phyloP scores from a whole-genome alignment of 2,888 invertebrate species.

The Sialis lutaria region DNA sequence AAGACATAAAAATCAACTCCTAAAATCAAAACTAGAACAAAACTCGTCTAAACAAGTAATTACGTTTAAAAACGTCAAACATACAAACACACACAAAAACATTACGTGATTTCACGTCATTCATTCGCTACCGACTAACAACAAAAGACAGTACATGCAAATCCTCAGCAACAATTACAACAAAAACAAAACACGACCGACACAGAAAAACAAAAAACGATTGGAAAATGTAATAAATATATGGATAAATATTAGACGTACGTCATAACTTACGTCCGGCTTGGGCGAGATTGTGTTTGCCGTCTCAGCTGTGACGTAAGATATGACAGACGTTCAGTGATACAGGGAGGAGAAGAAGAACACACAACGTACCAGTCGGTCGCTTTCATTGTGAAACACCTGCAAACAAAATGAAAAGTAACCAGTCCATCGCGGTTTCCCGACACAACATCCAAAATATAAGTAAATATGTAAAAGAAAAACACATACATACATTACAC shows the following conservation, averaged over 20 bases:
- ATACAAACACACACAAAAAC: no score
- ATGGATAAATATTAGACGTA: constrained; percentile 4
- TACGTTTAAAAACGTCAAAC: no score
- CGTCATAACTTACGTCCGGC: constrained; percentile 7
- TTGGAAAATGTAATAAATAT: not conserved
- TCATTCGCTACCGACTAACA: no score
- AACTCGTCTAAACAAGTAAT: no score
- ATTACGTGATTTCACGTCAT: no score
- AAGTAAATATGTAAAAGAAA: not conserved
- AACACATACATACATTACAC: no score
- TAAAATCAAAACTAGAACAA: no score
- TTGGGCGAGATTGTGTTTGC: constrained; percentile 2
- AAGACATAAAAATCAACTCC: no score
- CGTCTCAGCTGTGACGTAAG: constrained; percentile 5
- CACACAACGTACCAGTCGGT: constrained; percentile 5
- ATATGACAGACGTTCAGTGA: constrained; percentile 6
- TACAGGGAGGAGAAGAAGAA: not conserved
- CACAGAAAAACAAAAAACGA: no score
- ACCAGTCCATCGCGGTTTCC: constrained; percentile 4
- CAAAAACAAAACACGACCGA: no score
- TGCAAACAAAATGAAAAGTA: constrained; percentile 6
- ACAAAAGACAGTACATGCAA: no score
- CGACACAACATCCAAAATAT: not conserved
- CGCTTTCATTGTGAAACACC: constrained; percentile 7
- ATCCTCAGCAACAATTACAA: no score